Evolutionary conservation across 2,113 vertebrate genomes (phyloP).

Genomic region (Channa argus): DNA sequence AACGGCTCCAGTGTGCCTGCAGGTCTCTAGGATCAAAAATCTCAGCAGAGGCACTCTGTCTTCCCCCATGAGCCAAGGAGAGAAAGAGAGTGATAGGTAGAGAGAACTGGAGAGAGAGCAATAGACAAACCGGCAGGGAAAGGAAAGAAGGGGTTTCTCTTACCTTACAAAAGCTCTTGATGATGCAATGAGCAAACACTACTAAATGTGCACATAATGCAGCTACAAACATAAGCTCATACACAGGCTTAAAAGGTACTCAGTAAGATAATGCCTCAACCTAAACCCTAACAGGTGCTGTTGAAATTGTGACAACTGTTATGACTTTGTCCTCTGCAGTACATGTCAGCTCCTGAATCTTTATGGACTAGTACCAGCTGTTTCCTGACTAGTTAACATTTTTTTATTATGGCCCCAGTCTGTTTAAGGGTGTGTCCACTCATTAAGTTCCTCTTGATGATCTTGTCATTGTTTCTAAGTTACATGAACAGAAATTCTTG

Average conservation of each 20-base stretch:
- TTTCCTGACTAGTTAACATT: background rate
- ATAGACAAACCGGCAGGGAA: conserved; percentile 19
- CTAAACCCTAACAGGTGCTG: background rate
- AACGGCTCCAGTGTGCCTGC: conserved; percentile 58
- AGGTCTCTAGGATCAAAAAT: conserved; percentile 73
- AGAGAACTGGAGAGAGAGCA: conserved; percentile 29
- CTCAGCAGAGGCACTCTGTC: conserved; percentile 69
- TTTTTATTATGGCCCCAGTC: background rate
- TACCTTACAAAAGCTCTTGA: background rate
- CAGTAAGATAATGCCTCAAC: conserved; percentile 18
- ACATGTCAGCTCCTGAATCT: background rate
- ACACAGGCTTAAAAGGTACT: background rate
- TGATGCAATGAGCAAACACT: background rate
- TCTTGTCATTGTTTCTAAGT: background rate
- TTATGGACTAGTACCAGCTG: background rate
- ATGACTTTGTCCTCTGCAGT: background rate
- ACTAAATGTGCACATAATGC: background rate
- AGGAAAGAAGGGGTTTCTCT: background rate
- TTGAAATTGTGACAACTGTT: conserved; percentile 14
- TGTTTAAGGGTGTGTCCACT: background rate
- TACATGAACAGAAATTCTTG: background rate
- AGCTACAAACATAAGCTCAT: conserved; percentile 22
- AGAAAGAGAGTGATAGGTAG: conserved; percentile 47
- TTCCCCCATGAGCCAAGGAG: conserved; percentile 67
- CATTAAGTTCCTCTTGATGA: background rate